Percentiles rank a stretch among this genome's conserved stretches.
These are phyloP conservation scores for Papilio glaucus DNA, from an alignment of 1,140 invertebrate genomes.

Conservation along the genomic window DNA sequence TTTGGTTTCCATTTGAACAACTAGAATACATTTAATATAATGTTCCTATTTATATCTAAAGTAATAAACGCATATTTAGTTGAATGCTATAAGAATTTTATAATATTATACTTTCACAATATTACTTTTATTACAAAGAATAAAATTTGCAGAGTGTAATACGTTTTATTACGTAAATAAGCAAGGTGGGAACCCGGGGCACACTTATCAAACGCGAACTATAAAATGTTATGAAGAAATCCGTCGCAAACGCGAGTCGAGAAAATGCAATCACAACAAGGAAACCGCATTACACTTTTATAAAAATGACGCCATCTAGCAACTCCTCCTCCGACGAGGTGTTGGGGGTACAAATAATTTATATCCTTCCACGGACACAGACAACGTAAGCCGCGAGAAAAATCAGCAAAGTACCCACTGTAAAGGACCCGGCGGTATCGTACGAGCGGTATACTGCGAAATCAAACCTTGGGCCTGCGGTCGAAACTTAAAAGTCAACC, in stretches of 20 bases:
- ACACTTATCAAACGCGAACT: slow-evolving; percentile 22
- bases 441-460: slow-evolving; percentile 42
- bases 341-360: slow-evolving; percentile 80
- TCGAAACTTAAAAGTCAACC: slow-evolving; percentile 69
- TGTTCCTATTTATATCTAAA: too few species aligned
- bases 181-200: slow-evolving; percentile 16
- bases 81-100: background rate
- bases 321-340: slow-evolving; percentile 65
- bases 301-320: slow-evolving; percentile 79
- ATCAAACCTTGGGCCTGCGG: slow-evolving; percentile 56
- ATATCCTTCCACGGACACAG: slow-evolving; percentile 71
- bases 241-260: slow-evolving; percentile 42
- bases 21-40: too few species aligned
- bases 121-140: background rate
- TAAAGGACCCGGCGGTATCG: slow-evolving; percentile 58
- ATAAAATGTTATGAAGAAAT: slow-evolving; percentile 40
- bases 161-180: slow-evolving; percentile 28
- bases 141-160: slow-evolving; percentile 10
- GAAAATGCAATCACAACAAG: slow-evolving; percentile 71
- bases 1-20: too few species aligned
- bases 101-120: slow-evolving; percentile 34
- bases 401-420: slow-evolving; percentile 80
- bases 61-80: background rate
- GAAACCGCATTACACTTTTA: slow-evolving; percentile 80
- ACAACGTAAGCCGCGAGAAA: slow-evolving; percentile 79